Conservation (phyloP, 1,140 invertebrate species). For the Archegozetes longisetosus region DNA sequence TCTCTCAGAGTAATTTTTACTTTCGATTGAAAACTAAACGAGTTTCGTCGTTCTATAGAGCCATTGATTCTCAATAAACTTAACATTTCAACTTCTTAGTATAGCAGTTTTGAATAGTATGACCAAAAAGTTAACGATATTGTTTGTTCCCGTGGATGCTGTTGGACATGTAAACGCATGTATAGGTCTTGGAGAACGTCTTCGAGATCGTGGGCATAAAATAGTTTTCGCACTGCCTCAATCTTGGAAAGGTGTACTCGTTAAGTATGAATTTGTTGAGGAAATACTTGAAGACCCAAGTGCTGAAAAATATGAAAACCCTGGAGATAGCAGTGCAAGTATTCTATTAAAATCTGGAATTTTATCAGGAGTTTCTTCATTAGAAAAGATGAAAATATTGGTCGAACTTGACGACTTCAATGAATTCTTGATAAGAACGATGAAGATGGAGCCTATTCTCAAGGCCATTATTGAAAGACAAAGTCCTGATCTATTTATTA, state of each 20-base stretch:
- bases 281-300: not conserved
- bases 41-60: too few species aligned
- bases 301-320: not conserved
- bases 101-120: not conserved
- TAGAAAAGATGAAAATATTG: slow-evolving; percentile 1
- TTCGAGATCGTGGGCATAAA: not conserved
- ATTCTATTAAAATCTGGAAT: not conserved
- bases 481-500: slow-evolving; percentile 11
- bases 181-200: not conserved
- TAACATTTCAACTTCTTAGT: too few species aligned
- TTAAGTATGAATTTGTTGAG: slow-evolving; percentile 1
- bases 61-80: too few species aligned
- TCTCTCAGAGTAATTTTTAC: too few species aligned
- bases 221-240: not conserved
- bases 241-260: not conserved
- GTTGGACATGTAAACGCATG: not conserved
- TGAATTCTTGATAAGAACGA: not conserved
- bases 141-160: not conserved
- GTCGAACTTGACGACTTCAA: not conserved
- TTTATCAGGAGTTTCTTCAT: not conserved
- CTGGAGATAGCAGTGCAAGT: not conserved
- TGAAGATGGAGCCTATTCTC: not conserved
- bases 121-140: slow-evolving; percentile 1
- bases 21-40: too few species aligned
- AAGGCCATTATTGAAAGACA: not conserved